A percentile compares a stretch with the other conserved stretches of the same genome.
Conservation (phyloP, 2,888 invertebrate species). For the Drosophila gaucha region DNA sequence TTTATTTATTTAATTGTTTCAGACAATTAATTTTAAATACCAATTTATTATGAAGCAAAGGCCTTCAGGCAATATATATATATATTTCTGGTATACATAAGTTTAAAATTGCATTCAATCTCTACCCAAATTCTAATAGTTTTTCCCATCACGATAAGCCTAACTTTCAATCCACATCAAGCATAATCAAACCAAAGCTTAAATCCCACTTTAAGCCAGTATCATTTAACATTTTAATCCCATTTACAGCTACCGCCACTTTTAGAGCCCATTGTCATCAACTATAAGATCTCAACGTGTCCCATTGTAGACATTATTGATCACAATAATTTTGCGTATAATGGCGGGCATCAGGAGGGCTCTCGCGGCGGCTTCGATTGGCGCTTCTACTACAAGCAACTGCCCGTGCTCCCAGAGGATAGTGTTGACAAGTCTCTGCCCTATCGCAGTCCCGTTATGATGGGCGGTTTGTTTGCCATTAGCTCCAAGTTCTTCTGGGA, state of each 20-base stretch:
- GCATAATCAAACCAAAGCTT: conserved; percentile 85
- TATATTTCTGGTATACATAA: too few species aligned
- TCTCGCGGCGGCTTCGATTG: conserved; percentile 98
- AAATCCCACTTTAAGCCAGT: background rate
- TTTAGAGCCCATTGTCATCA: conserved; percentile 90
- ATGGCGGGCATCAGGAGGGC: conserved; percentile 95
- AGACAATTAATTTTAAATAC: too few species aligned
- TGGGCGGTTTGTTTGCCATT: conserved; percentile 98
- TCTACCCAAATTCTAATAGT: too few species aligned
- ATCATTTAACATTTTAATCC: conserved; percentile 85
- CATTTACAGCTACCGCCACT: conserved; percentile 91
- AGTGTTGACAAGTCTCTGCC: conserved; percentile 74
- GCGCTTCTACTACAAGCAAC: conserved; percentile 94
- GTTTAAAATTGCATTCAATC: background rate
- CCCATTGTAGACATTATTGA: conserved; percentile 98
- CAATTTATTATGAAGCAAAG: too few species aligned
- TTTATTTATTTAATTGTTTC: too few species aligned
- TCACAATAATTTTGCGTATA: conserved; percentile 93
- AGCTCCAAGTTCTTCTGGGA: conserved; percentile 97
- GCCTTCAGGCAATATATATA: too few species aligned
- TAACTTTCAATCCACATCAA: background rate
- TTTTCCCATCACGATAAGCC: background rate
- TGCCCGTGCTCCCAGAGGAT: conserved; percentile 88
- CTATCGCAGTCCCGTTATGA: conserved; percentile 95
- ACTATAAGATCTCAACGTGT: conserved; percentile 94